Conservation (phyloP, 2,888 invertebrate genomes). For the Drosophila ochracea region DNA sequence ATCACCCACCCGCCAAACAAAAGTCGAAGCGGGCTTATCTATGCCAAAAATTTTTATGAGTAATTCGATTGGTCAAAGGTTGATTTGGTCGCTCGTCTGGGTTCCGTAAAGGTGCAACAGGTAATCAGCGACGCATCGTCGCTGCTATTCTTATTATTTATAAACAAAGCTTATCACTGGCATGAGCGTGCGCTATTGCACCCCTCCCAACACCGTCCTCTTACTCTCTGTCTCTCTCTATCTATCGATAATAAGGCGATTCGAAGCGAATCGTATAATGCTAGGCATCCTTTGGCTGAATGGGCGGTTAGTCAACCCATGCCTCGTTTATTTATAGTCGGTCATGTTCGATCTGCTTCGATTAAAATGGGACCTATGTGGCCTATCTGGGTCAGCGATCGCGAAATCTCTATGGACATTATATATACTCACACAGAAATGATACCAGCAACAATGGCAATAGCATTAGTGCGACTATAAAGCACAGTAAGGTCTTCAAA, state of each 20-base stretch:
- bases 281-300: slow-evolving; percentile 53
- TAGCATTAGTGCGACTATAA: slow-evolving; percentile 79
- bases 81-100: slow-evolving; percentile 66
- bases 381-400: slow-evolving; percentile 32
- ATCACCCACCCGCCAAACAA: slow-evolving; percentile 22
- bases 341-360: slow-evolving; percentile 55
- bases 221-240: neutral
- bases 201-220: slow-evolving; percentile 1
- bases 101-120: slow-evolving; percentile 62
- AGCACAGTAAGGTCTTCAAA: slow-evolving; percentile 81
- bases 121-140: slow-evolving; percentile 50
- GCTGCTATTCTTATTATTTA: slow-evolving; percentile 53
- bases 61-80: slow-evolving; percentile 81
- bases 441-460: slow-evolving; percentile 80
- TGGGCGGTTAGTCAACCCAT: slow-evolving; percentile 70
- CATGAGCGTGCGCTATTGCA: slow-evolving; percentile 15
- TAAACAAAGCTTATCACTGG: slow-evolving; percentile 58
- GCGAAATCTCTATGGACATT: slow-evolving; percentile 1
- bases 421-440: slow-evolving; percentile 83
- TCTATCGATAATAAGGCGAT: neutral
- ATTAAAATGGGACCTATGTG: slow-evolving; percentile 31
- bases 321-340: slow-evolving; percentile 68
- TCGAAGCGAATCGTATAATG: slow-evolving; percentile 34
- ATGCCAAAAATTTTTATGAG: slow-evolving; percentile 65
- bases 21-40: slow-evolving; percentile 55